phyloP scores from a whole-genome alignment of 2,888 invertebrate species.

The Hipparchia sbordonii region DNA sequence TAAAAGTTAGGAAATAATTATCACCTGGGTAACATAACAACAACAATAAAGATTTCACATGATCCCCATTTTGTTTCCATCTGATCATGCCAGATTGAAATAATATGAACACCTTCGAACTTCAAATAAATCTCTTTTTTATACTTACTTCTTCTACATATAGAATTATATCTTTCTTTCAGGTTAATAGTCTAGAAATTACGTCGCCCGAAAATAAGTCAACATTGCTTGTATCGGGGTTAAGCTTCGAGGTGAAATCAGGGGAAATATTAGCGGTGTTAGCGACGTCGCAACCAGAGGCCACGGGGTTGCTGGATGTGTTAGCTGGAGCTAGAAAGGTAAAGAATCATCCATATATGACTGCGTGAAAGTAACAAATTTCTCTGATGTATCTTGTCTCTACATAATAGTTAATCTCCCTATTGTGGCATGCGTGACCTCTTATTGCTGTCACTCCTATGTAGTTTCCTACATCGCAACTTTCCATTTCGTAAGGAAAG shows the following conservation, averaged over 20 bases:
- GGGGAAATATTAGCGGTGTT: conserved; percentile 95
- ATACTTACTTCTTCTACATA: not conserved
- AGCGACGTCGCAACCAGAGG: conserved; percentile 94
- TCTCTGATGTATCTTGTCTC: not conserved
- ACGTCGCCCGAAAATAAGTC: conserved; percentile 81
- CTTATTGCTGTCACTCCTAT: conserved; percentile 1
- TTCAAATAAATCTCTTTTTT: too few relatives aligned
- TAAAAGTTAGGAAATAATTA: not conserved
- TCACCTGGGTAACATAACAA: too few relatives aligned
- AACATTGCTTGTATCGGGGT: conserved; percentile 85
- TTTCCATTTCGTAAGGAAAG: conserved; percentile 9
- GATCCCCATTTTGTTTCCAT: too few relatives aligned
- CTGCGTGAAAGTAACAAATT: conserved; percentile 4
- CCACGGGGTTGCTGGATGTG: conserved; percentile 92
- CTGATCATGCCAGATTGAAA: not conserved
- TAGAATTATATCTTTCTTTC: conserved; percentile 36
- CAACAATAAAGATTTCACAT: too few relatives aligned
- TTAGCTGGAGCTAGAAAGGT: conserved; percentile 88
- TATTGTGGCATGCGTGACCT: conserved; percentile 12
- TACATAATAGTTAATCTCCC: not conserved
- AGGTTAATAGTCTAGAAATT: conserved; percentile 85
- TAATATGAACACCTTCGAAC: not conserved
- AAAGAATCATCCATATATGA: conserved; percentile 18
- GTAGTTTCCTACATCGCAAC: not conserved
- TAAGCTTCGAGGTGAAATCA: conserved; percentile 94